Base-by-base conservation (phyloP, 2,797 vertebrate species). In the Molossus molossus region DNA sequence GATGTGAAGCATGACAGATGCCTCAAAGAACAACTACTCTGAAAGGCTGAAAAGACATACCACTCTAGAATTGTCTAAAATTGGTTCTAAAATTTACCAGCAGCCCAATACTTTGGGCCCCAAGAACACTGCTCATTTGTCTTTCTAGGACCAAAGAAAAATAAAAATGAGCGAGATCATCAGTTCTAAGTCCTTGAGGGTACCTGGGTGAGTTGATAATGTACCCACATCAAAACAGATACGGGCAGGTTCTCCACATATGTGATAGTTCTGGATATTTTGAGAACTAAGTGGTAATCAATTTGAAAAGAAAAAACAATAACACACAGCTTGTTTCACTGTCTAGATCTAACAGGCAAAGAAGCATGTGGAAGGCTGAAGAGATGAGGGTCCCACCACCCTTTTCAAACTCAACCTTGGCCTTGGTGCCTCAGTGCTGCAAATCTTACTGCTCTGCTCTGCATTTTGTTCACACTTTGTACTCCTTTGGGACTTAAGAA, bases 391-490 rank as follows among this genome's bases (percentile, higher is more conserved):
- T 12, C 67, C 69, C 0, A 4, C 14, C 29, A 27, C 55, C 27
- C 3, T 7, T 11, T 91, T 89, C 27, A 23, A 33, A 21, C 57
- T 86, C 45, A 27, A 21, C 90, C 67, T 62, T 58, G 53, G 73
- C 57, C 62, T 37, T 62, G 64, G 62, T 0, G 4, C 27, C 48
- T 85, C 17, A 21, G n/a, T 57, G 64, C 9, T n/a, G 25, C 72
- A 37, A 62, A 57, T 85, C 50, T 90, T 13, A 58, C 45, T 25
- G 70, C 27, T 96, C 12, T 87, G 76, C 65, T 95, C 12, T 82
- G 72, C 65, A 85, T 91, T 92, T 67, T 94, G 83, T 79, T 94
- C 89, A 53, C 40, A 58, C 55, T 64, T 87, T 89, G 55, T 65
- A 93, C n/a, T 77, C 62, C 57, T 73, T 33, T 57, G 62, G 82